phyloP scores from a whole-genome alignment of 1,140 invertebrate genomes.

The Cyclina sinensis region DNA sequence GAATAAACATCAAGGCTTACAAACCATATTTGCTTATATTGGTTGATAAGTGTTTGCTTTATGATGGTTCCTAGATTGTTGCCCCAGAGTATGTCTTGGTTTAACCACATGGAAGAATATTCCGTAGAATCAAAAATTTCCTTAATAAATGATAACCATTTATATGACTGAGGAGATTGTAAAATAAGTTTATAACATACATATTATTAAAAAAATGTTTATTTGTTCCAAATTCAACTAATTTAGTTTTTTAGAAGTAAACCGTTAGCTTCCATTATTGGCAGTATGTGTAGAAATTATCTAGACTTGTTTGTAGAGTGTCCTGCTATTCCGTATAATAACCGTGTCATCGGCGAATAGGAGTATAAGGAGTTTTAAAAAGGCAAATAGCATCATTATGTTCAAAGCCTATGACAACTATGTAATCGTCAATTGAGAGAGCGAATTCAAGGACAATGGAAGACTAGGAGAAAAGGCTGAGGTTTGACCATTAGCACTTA shows the following conservation, averaged over 20 bases:
- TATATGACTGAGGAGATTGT: too few relatives aligned
- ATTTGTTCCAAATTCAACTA: neutral
- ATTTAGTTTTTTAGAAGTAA: conserved; percentile 5
- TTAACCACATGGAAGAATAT: too few relatives aligned
- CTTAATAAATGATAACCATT: too few relatives aligned
- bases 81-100: too few relatives aligned
- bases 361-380: conserved; percentile 19
- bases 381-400: neutral
- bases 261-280: conserved; percentile 12
- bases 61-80: too few relatives aligned
- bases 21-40: too few relatives aligned
- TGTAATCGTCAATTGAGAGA: too few relatives aligned
- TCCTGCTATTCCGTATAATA: neutral
- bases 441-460: neutral
- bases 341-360: conserved; percentile 42
- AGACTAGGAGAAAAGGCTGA: neutral
- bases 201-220: neutral
- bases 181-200: too few relatives aligned
- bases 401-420: neutral
- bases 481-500: neutral
- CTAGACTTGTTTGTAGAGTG: neutral
- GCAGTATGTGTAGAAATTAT: neutral
- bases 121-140: too few relatives aligned
- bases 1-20: too few relatives aligned
- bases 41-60: too few relatives aligned